Conservation (phyloP, 2,888 invertebrate genomes). For the Eurois occulta region DNA sequence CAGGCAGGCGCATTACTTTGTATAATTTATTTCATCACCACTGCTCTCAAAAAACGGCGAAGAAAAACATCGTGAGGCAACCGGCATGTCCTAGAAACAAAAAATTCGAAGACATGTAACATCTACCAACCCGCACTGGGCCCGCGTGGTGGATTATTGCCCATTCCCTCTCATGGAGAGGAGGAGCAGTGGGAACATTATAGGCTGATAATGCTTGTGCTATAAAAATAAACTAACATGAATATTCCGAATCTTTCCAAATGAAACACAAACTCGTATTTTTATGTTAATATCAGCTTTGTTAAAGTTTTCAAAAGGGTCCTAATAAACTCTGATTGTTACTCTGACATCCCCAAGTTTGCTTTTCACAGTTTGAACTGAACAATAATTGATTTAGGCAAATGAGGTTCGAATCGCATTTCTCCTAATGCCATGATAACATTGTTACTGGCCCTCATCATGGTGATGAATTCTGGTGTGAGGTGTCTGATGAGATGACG, state of each 20-base stretch:
- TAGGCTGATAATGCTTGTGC: too few species aligned
- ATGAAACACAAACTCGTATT: neutral
- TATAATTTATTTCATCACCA: too few species aligned
- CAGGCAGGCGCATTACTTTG: too few species aligned
- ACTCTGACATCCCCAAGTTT: neutral
- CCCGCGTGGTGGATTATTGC: too few species aligned
- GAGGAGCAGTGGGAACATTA: too few species aligned
- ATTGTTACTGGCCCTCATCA: neutral
- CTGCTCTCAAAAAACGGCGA: too few species aligned
- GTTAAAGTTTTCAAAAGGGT: conserved; percentile 30
- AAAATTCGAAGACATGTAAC: too few species aligned
- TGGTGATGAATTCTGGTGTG: neutral
- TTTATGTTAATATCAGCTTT: conserved; percentile 14
- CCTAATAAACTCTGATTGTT: conserved; percentile 4
- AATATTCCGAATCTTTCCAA: conserved; percentile 1
- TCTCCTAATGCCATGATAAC: neutral
- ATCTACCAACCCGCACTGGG: too few species aligned
- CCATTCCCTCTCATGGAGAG: too few species aligned
- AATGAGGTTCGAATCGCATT: neutral
- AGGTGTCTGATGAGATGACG: too few species aligned
- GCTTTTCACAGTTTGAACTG: neutral
- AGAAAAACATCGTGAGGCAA: too few species aligned
- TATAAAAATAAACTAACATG: neutral
- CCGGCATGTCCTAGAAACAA: too few species aligned
- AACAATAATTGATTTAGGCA: neutral